These are phyloP conservation scores for Ammodytes dubius DNA, from an alignment of 2,113 vertebrate species.

Conservation along the genomic window DNA sequence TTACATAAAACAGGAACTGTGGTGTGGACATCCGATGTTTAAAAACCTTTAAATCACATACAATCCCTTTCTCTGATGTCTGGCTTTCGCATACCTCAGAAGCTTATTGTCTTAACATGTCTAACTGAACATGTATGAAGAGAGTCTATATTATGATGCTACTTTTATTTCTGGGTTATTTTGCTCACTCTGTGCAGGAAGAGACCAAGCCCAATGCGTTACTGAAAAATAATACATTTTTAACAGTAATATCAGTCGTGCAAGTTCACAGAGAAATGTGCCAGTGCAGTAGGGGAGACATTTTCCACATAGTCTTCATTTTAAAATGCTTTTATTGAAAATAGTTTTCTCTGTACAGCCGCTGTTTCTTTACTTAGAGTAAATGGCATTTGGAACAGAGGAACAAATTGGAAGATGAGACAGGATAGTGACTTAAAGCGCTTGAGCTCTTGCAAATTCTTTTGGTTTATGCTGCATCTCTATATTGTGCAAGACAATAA, in stretches of 20 bases:
- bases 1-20: neutral
- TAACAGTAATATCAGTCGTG: neutral
- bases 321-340: slow-evolving; percentile 64
- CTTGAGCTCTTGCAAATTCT: slow-evolving; percentile 51
- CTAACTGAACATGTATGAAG: neutral
- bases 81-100: neutral
- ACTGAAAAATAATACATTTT: neutral
- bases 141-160: neutral
- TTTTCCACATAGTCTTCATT: neutral
- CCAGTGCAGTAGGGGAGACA: slow-evolving; percentile 11
- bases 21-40: neutral
- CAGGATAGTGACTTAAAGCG: slow-evolving; percentile 43
- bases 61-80: neutral
- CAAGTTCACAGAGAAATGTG: slow-evolving; percentile 1
- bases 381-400: slow-evolving; percentile 34
- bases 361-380: neutral
- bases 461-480: slow-evolving; percentile 46
- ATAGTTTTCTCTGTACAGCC: slow-evolving; percentile 5
- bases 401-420: slow-evolving; percentile 23
- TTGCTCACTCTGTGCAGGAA: neutral
- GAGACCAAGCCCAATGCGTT: neutral
- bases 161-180: neutral
- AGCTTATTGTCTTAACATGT: neutral
- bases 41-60: neutral
- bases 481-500: slow-evolving; percentile 46